These are phyloP conservation scores for Notiomystis cincta DNA, from an alignment of 2,113 vertebrate genomes.

Conservation along the genomic window DNA sequence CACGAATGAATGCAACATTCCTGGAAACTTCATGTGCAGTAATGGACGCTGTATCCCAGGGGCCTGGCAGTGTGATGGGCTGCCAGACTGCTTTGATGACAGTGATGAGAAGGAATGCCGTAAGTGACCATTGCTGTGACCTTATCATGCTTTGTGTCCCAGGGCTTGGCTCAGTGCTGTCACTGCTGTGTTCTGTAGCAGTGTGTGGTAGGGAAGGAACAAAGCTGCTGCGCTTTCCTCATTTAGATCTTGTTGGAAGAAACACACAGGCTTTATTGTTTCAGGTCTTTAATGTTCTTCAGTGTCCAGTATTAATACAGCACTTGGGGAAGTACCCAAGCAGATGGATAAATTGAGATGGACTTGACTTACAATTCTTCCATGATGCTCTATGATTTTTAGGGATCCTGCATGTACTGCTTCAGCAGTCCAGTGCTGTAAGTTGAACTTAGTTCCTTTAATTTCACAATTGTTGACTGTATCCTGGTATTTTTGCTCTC, in stretches of 20 bases:
- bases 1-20: conserved; percentile 95
- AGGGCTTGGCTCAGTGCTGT: neutral
- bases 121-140: conserved; percentile 73
- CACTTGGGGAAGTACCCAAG: neutral
- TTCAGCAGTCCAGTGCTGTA: neutral
- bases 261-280: neutral
- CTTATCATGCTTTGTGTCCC: neutral
- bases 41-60: conserved; percentile 91
- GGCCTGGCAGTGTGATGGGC: conserved; percentile 90
- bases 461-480: neutral
- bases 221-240: neutral
- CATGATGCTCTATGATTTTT: neutral
- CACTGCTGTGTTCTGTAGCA: neutral
- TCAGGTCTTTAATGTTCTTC: neutral
- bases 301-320: neutral
- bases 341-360: neutral
- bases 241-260: neutral
- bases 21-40: conserved; percentile 94
- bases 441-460: neutral
- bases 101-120: conserved; percentile 94
- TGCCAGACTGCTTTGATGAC: conserved; percentile 91
- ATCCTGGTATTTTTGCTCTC: neutral
- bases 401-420: neutral
- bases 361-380: neutral
- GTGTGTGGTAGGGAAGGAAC: neutral